These are phyloP conservation scores for Eupithecia insigniata DNA, from an alignment of 2,888 invertebrate species.

Conservation along the genomic window DNA sequence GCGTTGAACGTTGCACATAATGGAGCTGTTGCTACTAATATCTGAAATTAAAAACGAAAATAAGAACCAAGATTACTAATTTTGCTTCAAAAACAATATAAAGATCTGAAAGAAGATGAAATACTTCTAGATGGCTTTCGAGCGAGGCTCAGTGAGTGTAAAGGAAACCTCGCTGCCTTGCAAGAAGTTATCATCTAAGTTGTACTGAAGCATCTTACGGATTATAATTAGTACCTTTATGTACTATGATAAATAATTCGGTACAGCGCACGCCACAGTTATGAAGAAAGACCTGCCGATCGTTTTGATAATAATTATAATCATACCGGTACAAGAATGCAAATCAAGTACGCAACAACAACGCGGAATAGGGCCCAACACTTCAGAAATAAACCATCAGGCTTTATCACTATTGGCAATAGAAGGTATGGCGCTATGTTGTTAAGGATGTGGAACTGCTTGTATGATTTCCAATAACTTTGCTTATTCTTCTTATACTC, in stretches of 20 bases:
- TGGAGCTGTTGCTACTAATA: conserved; percentile 72
- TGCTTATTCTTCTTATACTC: conserved; percentile 63
- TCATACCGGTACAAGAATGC: conserved; percentile 71
- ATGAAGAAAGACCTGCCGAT: background rate
- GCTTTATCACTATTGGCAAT: conserved; percentile 70
- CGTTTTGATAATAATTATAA: background rate
- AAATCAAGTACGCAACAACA: conserved; percentile 63
- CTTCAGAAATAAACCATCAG: conserved; percentile 72
- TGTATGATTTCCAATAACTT: conserved; percentile 68
- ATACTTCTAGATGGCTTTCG: background rate
- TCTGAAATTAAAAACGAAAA: conserved; percentile 53
- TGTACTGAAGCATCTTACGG: background rate
- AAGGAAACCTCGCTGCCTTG: background rate
- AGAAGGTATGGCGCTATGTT: conserved; percentile 67
- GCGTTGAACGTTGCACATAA: conserved; percentile 61
- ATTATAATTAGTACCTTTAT: background rate
- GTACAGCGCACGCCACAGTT: background rate
- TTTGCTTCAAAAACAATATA: background rate
- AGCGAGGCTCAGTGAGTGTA: background rate
- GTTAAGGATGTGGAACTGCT: conserved; percentile 63
- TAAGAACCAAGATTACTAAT: background rate
- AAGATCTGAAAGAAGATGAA: too few relatives aligned
- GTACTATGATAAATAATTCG: background rate
- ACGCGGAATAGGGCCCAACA: conserved; percentile 69
- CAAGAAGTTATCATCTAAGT: background rate